A percentile compares a stretch with the other conserved stretches of the same genome.
Conservation (phyloP, 1,140 invertebrate species). For the Aphaenogaster ashmeadi region DNA sequence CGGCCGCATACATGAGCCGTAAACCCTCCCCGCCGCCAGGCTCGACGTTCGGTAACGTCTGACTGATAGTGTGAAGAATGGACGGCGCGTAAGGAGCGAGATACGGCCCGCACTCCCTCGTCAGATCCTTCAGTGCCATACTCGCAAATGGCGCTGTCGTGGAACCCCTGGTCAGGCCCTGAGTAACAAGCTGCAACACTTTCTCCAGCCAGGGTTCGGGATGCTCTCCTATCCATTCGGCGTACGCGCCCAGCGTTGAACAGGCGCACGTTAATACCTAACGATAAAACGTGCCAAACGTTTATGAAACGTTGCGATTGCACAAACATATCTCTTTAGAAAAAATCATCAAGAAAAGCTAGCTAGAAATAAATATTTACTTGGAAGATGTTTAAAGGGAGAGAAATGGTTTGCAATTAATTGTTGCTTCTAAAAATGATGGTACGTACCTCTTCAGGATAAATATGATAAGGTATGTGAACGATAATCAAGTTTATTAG, state of each 20-base stretch:
- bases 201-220: constrained; percentile 91
- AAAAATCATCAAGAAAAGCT: not conserved
- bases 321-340: not conserved
- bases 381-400: not conserved
- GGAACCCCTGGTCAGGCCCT: constrained; percentile 89
- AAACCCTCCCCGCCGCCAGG: constrained; percentile 88
- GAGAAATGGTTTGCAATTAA: not conserved
- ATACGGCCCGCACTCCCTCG: constrained; percentile 91
- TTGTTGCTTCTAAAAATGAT: not conserved
- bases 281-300: not conserved
- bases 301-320: not conserved
- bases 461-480: constrained; percentile 89
- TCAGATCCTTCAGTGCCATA: constrained; percentile 95
- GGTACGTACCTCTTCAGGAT: constrained; percentile 81
- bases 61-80: constrained; percentile 82
- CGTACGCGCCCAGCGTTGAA: constrained; percentile 90
- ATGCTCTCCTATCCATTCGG: constrained; percentile 93
- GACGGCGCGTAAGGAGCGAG: constrained; percentile 91
- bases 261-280: constrained; percentile 83
- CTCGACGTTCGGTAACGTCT: constrained; percentile 76
- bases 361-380: constrained; percentile 31
- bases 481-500: constrained; percentile 90
- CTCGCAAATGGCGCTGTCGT: constrained; percentile 93
- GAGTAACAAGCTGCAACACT: constrained; percentile 90
- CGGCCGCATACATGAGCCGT: constrained; percentile 93